Base-by-base conservation (phyloP, 2,113 vertebrate species). In the Brienomyrus brachyistius region DNA sequence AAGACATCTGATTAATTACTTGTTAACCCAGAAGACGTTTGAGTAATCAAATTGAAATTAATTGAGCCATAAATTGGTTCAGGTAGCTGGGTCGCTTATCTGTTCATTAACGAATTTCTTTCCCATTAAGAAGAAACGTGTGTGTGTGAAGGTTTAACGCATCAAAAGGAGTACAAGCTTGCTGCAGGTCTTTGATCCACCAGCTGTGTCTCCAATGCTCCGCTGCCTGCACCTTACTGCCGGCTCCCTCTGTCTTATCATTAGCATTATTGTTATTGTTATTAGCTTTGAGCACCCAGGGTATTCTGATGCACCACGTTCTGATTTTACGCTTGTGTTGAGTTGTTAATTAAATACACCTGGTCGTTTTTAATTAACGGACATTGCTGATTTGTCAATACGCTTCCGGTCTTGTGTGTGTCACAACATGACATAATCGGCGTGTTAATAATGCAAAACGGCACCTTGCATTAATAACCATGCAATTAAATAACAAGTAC, bases 1-100 rank as follows among this genome's bases (percentile, higher is more conserved):
- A 84, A 84, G 21, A 13, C 85, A 40, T 54, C 48, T 35, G n/a
- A 54, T 35, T 87, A 87, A 87, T 87, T 87, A 86, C 85, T n/a
- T 35, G 85, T 87, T 87, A 52, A 27, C 50, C 85, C 51, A 54
- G 51, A 52, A 54, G 51, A 87, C 48, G 48, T 70, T 31, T 35
- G n/a, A 52, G 85, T 52, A 52, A 52, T 86, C 85, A 52, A 52
- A 52, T 54, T 54, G 51, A 87, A 87, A 51, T 54, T 23, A 87
- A 52, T 87, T 54, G 50, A 48, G 51, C 85, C 21, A 17, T 54
- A 87, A 54, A 87, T 87, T 56, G 48, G 85, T 87, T 48, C 85
- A 87, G 85, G 85, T 54, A 87, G n/a, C 51, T 54, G 48, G 48
- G 85, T 54, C n/a, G 50, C 85, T 54, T 52, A 19, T 87, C 85